These are phyloP conservation scores for Limulus polyphemus DNA, from an alignment of 2,888 invertebrate genomes.

Conservation along the genomic window DNA sequence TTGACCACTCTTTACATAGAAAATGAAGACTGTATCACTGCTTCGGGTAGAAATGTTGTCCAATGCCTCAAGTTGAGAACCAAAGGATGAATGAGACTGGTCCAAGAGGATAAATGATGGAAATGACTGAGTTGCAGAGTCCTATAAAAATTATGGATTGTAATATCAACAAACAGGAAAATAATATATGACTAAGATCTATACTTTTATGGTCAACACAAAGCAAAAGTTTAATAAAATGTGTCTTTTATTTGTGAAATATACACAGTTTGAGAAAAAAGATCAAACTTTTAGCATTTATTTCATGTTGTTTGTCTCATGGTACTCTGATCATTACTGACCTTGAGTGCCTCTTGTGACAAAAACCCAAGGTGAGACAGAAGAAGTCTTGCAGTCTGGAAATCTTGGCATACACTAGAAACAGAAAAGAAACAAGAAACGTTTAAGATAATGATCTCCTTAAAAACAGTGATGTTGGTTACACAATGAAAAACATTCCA, in stretches of 20 bases:
- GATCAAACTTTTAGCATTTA: neutral
- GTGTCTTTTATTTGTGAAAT: too few species aligned
- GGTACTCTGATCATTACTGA: neutral
- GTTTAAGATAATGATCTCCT: neutral
- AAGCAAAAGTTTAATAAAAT: too few species aligned
- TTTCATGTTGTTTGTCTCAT: neutral
- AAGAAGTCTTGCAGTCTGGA: constrained; percentile 87
- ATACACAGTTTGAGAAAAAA: too few species aligned
- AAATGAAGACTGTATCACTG: constrained; percentile 82
- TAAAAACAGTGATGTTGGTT: neutral
- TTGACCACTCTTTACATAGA: constrained; percentile 83
- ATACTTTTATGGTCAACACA: too few species aligned
- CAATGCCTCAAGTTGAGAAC: constrained; percentile 60
- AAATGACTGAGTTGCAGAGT: constrained; percentile 33
- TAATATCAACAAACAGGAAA: too few species aligned
- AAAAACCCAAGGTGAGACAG: constrained; percentile 91
- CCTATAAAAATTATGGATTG: constrained; percentile 24
- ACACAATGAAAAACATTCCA: too few species aligned
- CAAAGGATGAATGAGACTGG: constrained; percentile 55
- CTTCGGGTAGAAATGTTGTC: constrained; percentile 78
- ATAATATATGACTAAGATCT: too few species aligned
- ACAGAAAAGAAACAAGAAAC: constrained; percentile 2
- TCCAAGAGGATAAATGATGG: constrained; percentile 59
- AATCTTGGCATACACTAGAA: constrained; percentile 56
- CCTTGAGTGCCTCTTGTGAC: constrained; percentile 6